Percentiles rank a stretch among this genome's conserved stretches.
These are phyloP conservation scores for Ophion ventricosus DNA, from an alignment of 2,888 invertebrate species.

Conservation along the genomic window DNA sequence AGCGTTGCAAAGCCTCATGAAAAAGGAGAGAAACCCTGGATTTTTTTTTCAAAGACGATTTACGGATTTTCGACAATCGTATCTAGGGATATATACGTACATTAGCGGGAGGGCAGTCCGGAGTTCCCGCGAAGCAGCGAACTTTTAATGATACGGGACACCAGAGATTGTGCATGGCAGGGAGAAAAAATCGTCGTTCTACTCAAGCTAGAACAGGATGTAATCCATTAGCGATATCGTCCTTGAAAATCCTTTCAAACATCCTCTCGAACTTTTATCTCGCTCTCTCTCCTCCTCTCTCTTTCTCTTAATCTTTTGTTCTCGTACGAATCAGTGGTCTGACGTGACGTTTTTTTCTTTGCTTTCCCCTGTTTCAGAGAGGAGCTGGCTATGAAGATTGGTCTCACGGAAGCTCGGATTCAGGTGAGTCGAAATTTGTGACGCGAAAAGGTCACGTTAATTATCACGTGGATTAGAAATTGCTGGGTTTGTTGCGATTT, in stretches of 20 bases:
- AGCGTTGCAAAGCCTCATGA: too few relatives aligned
- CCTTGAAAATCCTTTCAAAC: conserved; percentile 64
- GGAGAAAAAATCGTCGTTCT: conserved; percentile 27
- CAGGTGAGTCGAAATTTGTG: conserved; percentile 88
- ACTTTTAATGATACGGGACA: conserved; percentile 47
- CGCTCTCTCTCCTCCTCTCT: conserved; percentile 41
- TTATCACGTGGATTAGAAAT: background rate
- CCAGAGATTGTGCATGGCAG: background rate
- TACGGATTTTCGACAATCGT: too few relatives aligned
- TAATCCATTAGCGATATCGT: conserved; percentile 60
- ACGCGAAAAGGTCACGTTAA: conserved; percentile 26
- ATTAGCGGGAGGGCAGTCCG: too few relatives aligned
- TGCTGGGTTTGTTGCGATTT: background rate
- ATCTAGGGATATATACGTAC: too few relatives aligned
- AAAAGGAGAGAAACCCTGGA: too few relatives aligned
- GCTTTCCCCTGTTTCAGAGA: conserved; percentile 89
- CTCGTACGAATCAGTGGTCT: conserved; percentile 51
- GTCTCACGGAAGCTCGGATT: conserved; percentile 96
- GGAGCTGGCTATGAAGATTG: conserved; percentile 97
- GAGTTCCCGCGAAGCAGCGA: background rate
- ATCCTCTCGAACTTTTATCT: background rate
- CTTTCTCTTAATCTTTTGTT: conserved; percentile 46
- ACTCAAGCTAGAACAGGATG: conserved; percentile 60
- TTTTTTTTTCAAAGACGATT: too few relatives aligned
- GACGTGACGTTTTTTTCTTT: conserved; percentile 48